Base-by-base conservation (phyloP, 2,113 vertebrate species). In the Aplodontia rufa region DNA sequence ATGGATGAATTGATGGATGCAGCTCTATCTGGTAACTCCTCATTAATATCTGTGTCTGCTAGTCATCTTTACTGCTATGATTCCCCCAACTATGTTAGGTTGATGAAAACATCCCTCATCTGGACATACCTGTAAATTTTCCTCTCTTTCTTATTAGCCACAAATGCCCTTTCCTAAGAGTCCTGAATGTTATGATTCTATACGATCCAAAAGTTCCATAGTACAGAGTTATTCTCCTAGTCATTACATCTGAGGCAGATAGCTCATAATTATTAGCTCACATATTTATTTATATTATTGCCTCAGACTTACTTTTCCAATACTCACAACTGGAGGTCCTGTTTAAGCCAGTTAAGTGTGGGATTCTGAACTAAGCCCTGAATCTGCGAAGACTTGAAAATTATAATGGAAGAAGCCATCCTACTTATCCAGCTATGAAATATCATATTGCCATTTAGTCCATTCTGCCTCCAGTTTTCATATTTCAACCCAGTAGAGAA, bases 401-500 rank as follows among this genome's bases (percentile, higher is more conserved):
- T 95, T 89, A 87, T 91, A 51, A 37, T 82, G 69, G 78, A 97
- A 69, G 81, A 93, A 87, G 95, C 45, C 58, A 97, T 58, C 4
- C n/a, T 51, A 78, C n/a, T 32, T n/a, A 22, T 47, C 35, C 81
- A 69, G 16, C 37, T 32, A 30, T 71, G 76, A 90, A 75, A 96
- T 1, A 90, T 16, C 69, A 87, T 96, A 96, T 2, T 86, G 68
- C 12, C 76, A 87, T 71, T 75, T 89, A 94, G 42, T 6, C 90
- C 22, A 87, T 89, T 40, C 45, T 76, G 42, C 37, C 85, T 92
- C 32, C 40, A 91, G 64, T 45, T 97, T 94, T 64, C 95, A 28
- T 96, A 97, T 96, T 84, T 97, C 53, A 97, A 45, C 62, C 74
- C 66, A 82, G 68, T 82, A 62, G 14, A 30, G 16, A 92, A 84